phyloP scores from a whole-genome alignment of 2,888 invertebrate genomes.

The Drosophila mayaguana region DNA sequence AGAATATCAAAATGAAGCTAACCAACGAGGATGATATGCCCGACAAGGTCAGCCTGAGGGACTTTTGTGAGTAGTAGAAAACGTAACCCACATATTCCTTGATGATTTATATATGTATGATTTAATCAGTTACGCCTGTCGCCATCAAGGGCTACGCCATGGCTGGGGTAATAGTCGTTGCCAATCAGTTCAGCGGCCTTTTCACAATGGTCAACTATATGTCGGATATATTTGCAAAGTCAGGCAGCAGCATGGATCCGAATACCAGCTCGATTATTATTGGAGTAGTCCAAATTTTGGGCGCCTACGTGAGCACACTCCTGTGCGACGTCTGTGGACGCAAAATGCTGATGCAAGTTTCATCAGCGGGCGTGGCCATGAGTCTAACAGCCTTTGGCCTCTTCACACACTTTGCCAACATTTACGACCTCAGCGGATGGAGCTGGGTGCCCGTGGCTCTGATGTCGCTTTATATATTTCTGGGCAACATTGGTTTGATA shows the following conservation, averaged over 20 bases:
- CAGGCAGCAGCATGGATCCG: constrained; percentile 77
- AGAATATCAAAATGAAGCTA: constrained; percentile 57
- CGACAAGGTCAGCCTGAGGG: constrained; percentile 38
- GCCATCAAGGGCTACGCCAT: constrained; percentile 71
- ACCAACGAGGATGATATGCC: constrained; percentile 43
- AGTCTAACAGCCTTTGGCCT: constrained; percentile 74
- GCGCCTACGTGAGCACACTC: constrained; percentile 73
- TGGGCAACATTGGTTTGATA: constrained; percentile 81
- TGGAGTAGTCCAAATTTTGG: constrained; percentile 80
- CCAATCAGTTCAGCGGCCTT: constrained; percentile 79
- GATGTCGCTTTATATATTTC: constrained; percentile 79
- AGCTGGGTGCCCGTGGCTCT: constrained; percentile 80
- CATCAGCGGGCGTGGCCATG: constrained; percentile 72
- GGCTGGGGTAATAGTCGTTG: constrained; percentile 68
- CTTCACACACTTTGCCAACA: constrained; percentile 65
- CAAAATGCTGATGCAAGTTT: constrained; percentile 77
- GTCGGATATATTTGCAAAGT: constrained; percentile 79
- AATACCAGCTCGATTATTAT: constrained; percentile 82
- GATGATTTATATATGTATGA: constrained; percentile 1
- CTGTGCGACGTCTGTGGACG: constrained; percentile 82
- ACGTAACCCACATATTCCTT: neutral
- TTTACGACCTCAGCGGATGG: constrained; percentile 56
- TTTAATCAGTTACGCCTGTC: constrained; percentile 58
- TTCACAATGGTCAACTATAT: constrained; percentile 83
- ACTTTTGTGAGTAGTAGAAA: constrained; percentile 67